phyloP scores from a whole-genome alignment of 1,140 invertebrate species.

The Papilio xuthus region DNA sequence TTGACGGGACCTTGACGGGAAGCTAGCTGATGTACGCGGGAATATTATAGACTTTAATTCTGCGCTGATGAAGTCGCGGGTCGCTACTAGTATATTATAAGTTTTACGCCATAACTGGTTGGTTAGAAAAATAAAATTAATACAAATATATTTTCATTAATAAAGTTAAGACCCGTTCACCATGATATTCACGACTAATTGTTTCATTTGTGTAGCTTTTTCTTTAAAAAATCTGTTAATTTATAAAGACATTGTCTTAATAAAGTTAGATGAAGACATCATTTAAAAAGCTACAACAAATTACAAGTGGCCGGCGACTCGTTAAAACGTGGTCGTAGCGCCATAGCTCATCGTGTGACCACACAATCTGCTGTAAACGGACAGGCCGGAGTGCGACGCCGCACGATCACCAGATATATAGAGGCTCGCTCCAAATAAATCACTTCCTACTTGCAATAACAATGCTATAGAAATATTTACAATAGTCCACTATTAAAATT shows the following conservation, averaged over 20 bases:
- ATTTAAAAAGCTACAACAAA: conserved; percentile 44
- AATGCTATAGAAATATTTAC: conserved; percentile 46
- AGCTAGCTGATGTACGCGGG: no score
- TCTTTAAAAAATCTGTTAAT: not conserved
- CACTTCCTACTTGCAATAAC: conserved; percentile 71
- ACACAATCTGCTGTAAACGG: conserved; percentile 67
- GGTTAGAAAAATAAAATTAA: no score
- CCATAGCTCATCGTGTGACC: conserved; percentile 61
- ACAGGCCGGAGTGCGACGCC: conserved; percentile 53
- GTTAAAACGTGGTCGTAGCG: conserved; percentile 49
- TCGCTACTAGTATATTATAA: no score
- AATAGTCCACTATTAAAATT: conserved; percentile 28
- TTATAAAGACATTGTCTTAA: conserved; percentile 13
- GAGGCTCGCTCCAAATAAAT: conserved; percentile 73
- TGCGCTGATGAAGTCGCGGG: no score
- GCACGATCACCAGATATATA: conserved; percentile 74
- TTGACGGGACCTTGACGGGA: no score
- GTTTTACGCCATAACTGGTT: no score
- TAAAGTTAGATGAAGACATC: conserved; percentile 23
- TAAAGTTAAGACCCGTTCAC: no score
- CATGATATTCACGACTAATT: no score
- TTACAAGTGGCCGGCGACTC: conserved; percentile 48
- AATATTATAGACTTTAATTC: no score
- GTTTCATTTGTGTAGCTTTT: not conserved
- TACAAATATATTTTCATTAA: no score